These are phyloP conservation scores for Polietes domitor DNA, from an alignment of 2,888 invertebrate species.

Conservation along the genomic window DNA sequence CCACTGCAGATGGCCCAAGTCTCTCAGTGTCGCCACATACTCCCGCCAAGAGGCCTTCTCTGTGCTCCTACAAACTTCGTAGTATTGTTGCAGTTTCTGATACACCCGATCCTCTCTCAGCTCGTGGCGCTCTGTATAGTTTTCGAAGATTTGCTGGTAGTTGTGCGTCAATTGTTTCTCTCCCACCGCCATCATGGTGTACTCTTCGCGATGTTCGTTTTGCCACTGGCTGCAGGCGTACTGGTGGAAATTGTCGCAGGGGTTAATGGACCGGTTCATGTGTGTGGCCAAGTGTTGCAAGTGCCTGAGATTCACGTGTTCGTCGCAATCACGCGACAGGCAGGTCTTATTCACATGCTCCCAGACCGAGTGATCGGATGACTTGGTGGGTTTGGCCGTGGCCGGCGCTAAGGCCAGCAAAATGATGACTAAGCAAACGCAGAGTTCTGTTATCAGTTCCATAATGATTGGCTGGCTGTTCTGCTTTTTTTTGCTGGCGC, in stretches of 20 bases:
- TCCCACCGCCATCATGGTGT: constrained; percentile 71
- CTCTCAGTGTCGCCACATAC: constrained; percentile 31
- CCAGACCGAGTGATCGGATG: constrained; percentile 22
- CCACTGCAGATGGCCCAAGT: constrained; percentile 41
- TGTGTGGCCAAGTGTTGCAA: constrained; percentile 69
- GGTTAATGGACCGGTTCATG: constrained; percentile 69
- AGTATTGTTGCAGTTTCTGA: constrained; percentile 72
- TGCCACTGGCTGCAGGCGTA: constrained; percentile 75
- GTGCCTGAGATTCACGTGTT: constrained; percentile 70
- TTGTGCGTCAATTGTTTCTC: constrained; percentile 70
- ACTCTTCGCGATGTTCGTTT: constrained; percentile 32
- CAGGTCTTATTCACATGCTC: constrained; percentile 71
- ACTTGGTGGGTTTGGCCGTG: constrained; percentile 23
- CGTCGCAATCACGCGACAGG: constrained; percentile 67
- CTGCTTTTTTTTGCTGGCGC: neutral
- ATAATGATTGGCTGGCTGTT: neutral
- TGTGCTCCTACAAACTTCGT: constrained; percentile 67
- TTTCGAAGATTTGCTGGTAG: constrained; percentile 67
- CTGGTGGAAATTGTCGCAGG: constrained; percentile 74
- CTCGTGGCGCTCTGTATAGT: neutral
- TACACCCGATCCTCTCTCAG: constrained; percentile 61
- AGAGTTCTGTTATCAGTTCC: neutral
- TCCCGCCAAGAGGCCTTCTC: constrained; percentile 49
- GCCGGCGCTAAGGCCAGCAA: constrained; percentile 20
- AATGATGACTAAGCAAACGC: neutral